These are phyloP conservation scores for Barbus barbus DNA, from an alignment of 2,113 vertebrate species.

Conservation along the genomic window DNA sequence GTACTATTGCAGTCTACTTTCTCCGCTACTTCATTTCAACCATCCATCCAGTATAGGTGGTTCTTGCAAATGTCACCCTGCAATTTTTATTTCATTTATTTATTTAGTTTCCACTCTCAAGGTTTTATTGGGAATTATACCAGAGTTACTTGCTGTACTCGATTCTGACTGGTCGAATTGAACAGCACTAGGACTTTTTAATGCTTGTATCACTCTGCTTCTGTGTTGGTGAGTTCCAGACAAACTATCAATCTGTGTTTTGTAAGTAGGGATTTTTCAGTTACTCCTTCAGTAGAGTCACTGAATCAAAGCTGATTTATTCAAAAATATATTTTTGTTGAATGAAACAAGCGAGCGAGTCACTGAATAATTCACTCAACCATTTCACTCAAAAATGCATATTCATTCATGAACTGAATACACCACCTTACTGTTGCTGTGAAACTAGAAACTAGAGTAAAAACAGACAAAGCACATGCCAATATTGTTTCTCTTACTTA, in stretches of 20 bases:
- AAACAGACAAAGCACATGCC: not conserved
- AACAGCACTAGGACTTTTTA: not conserved
- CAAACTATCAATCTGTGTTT: not conserved
- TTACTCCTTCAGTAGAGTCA: not conserved
- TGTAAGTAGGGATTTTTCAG: not conserved
- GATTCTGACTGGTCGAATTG: not conserved
- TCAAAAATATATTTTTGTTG: not conserved
- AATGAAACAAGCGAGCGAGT: not conserved
- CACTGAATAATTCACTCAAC: not conserved
- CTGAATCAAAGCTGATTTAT: not conserved
- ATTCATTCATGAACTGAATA: not conserved
- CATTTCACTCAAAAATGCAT: not conserved
- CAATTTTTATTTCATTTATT: not conserved
- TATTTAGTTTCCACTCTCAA: not conserved
- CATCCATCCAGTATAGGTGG: not conserved
- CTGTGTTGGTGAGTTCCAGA: not conserved
- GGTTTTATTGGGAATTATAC: not conserved
- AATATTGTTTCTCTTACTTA: not conserved
- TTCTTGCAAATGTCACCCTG: constrained; percentile 15
- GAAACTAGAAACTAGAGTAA: no score
- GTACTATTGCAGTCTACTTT: constrained; percentile 20
- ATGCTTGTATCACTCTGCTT: not conserved
- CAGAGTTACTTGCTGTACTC: not conserved
- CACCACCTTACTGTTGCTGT: not conserved
- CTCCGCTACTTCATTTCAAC: not conserved